phyloP scores from a whole-genome alignment of 2,113 vertebrate species.

The Myrmecophaga tridactyla region DNA sequence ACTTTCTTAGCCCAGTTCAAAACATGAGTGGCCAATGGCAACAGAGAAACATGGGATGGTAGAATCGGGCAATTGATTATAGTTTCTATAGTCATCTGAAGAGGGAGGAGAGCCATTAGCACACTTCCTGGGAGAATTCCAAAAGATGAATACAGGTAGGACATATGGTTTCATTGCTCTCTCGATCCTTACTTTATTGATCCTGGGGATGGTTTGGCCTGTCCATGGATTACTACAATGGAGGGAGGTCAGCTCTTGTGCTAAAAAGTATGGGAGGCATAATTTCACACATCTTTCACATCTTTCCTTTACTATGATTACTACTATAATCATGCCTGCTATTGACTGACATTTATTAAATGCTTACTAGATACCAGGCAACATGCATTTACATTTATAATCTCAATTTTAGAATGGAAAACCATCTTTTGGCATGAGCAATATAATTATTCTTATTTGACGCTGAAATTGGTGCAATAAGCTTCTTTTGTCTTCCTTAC shows the following conservation, averaged over 20 bases:
- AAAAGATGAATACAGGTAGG: not conserved
- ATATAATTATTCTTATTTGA: not conserved
- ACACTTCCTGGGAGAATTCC: not conserved
- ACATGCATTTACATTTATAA: not conserved
- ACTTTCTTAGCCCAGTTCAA: not conserved
- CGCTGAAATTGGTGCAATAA: not conserved
- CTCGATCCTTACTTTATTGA: not conserved
- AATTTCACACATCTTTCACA: not conserved
- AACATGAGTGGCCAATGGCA: not conserved
- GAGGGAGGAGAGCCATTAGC: not conserved
- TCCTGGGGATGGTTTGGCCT: not conserved
- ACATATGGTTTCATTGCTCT: not conserved
- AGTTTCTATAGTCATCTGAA: not conserved
- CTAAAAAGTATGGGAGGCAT: not conserved
- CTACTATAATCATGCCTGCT: not conserved
- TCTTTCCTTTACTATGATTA: not conserved
- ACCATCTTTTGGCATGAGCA: not conserved
- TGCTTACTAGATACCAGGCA: not conserved
- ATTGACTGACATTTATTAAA: not conserved
- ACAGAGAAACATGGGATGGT: not conserved
- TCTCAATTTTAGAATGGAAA: constrained; percentile 5
- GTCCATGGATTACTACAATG: not conserved
- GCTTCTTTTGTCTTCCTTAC: not conserved
- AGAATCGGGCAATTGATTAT: not conserved
- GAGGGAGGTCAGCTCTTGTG: not conserved